Evolutionary conservation across 2,888 invertebrate species (phyloP), one percentile per base, ranked within the genome.

Genomic region (Hirtodrosophila duncani): DNA sequence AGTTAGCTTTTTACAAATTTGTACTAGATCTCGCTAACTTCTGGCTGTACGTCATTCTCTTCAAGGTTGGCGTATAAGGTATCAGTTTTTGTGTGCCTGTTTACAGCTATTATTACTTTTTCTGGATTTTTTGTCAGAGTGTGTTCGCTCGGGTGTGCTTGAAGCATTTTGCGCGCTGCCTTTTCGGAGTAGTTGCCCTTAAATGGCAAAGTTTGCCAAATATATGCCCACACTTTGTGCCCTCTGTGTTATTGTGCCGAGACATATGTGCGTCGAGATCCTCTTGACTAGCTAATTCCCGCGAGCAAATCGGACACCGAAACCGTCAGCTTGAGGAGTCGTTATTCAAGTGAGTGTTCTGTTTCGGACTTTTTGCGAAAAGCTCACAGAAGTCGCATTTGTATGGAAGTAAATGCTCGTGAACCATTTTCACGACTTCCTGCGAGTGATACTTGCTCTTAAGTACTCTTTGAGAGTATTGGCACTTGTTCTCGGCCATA

Each of bases 161-260:
- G 45, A 6, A 63, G 41, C 4, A 64, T 63, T 36, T 59, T 55
- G 0, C 55, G 59, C 1, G 63, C 53, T 1, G 57, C 16, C 24
- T 51, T 50, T 7, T 24, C 49, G 30, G 69, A 67, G 9, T 31
- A 11, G 5, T 26, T 45, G 14, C 68, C 64, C 21, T 64, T 48
- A 34, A 51, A 68, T 67, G 68, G 13, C 57, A 61, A 0, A 45
- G 38, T 9, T 57, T 67, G 6, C 41, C 61, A 18, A 68, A 68
- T n/a, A 61, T 61, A 1, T 33, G 44, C 0, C 67, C 68, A 43
- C 68, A 67, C 9, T 64, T 67, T 10, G 56, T 57, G 23, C 65
- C 56, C 8, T 68, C 63, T 18, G 14, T 51, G 8, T 53, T 53
- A 1, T 51, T 68, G 31, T 67, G 67, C 1, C 43, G 23, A 0